Evolutionary conservation across 2,113 vertebrate species (phyloP).

Genomic region (Parus major): DNA sequence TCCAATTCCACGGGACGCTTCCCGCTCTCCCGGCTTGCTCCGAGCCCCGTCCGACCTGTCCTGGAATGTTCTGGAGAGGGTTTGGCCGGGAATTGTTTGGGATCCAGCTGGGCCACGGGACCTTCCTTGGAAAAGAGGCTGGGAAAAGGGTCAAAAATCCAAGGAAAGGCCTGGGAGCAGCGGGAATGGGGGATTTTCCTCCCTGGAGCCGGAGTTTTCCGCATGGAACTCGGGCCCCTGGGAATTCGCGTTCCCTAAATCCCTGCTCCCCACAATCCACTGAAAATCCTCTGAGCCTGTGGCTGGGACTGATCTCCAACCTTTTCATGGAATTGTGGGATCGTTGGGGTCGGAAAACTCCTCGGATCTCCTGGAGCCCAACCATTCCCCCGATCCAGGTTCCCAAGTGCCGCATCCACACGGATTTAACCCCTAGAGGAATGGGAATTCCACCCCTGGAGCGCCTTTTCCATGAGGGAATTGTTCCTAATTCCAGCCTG

Average conservation of each 20-base stretch:
- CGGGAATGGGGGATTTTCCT: accelerated
- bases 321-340: not conserved
- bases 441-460: not conserved
- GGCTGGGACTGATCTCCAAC: not conserved
- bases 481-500: not conserved
- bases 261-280: not conserved
- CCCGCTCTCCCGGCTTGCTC: not conserved
- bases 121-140: not conserved
- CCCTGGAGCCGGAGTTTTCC: not conserved
- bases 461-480: not conserved
- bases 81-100: not conserved
- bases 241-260: not conserved
- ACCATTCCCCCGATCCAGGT: not conserved
- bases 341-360: accelerated
- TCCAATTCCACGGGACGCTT: not conserved
- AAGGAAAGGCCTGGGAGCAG: accelerated
- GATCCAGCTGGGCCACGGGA: not conserved
- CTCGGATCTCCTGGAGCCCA: not conserved
- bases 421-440: not conserved
- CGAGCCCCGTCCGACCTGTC: accelerated
- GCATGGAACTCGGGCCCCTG: not conserved
- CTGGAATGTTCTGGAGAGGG: not conserved
- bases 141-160: not conserved
- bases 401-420: not conserved
- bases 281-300: not conserved